A percentile compares a stretch with the other conserved stretches of the same genome.
Conservation (phyloP, 2,797 vertebrate genomes). For the Clamator glandarius region DNA sequence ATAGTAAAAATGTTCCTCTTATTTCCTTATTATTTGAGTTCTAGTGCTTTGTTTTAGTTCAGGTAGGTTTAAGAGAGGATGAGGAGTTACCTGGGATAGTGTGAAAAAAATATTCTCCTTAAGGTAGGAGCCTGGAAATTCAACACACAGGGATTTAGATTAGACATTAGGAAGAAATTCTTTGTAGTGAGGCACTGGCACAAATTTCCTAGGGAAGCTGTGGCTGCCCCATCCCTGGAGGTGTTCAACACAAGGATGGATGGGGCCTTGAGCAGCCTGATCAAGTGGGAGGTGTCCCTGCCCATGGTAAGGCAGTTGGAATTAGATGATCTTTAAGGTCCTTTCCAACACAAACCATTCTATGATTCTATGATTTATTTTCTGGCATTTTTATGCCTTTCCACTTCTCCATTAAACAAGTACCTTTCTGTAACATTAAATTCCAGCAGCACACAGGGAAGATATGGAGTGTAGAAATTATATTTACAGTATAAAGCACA, state of each 20-base stretch:
- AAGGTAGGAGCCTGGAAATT: background rate
- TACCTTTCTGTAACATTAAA: background rate
- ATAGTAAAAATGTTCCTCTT: accelerated
- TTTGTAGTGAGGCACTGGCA: too few species aligned
- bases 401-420: background rate
- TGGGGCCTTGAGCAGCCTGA: too few species aligned
- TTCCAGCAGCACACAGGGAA: background rate
- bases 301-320: too few species aligned
- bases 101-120: background rate
- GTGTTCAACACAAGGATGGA: too few species aligned
- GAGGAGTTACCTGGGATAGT: background rate
- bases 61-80: background rate
- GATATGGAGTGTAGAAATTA: background rate
- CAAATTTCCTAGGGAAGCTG: too few species aligned
- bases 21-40: background rate
- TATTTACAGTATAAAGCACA: background rate
- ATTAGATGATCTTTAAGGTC: too few species aligned
- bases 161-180: too few species aligned
- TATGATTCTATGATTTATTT: background rate
- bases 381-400: background rate
- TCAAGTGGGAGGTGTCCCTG: too few species aligned
- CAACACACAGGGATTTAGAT: background rate
- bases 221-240: too few species aligned
- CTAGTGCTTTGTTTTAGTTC: background rate
- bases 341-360: too few species aligned